phyloP scores from a whole-genome alignment of 2,797 vertebrate species.

The Lagocephalus sceleratus region DNA sequence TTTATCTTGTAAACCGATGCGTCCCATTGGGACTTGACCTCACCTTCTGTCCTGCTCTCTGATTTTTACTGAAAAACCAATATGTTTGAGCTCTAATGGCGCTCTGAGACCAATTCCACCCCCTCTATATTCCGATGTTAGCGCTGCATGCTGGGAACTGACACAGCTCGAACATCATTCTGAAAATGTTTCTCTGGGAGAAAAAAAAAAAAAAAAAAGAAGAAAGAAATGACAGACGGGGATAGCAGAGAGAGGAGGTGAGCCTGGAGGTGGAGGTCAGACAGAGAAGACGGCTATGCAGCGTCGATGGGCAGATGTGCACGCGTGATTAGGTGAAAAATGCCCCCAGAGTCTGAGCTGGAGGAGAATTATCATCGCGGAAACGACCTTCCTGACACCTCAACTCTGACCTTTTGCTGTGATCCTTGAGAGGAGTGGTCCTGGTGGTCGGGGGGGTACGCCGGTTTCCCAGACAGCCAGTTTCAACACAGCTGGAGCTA shows the following conservation, averaged over 20 bases:
- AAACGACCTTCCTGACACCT: constrained; percentile 60
- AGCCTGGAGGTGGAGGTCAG: constrained; percentile 15
- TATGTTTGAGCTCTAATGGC: too few species aligned
- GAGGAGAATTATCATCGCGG: constrained; percentile 59
- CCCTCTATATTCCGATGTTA: too few species aligned
- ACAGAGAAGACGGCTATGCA: constrained; percentile 15
- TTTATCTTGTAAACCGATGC: too few species aligned
- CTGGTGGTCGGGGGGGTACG: not conserved
- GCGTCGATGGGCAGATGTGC: constrained; percentile 23
- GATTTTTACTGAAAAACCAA: too few species aligned
- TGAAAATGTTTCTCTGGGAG: constrained; percentile 9
- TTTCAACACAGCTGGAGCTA: constrained; percentile 49
- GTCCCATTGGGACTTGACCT: too few species aligned
- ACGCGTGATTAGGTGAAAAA: constrained; percentile 48
- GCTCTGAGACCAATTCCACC: too few species aligned
- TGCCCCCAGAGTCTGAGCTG: constrained; percentile 37
- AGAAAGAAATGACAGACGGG: constrained; percentile 1
- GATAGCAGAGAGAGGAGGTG: not conserved
- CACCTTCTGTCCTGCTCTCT: too few species aligned
- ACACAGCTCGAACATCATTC: constrained; percentile 12
- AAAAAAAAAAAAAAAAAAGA: constrained; percentile 1
- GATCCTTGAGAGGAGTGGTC: constrained; percentile 27
- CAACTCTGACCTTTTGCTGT: constrained; percentile 53
- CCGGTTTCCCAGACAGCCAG: constrained; percentile 55
- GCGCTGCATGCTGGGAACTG: not conserved